These are phyloP conservation scores for Oncopodura yosiiana DNA, from an alignment of 1,140 invertebrate species.

Conservation along the genomic window DNA sequence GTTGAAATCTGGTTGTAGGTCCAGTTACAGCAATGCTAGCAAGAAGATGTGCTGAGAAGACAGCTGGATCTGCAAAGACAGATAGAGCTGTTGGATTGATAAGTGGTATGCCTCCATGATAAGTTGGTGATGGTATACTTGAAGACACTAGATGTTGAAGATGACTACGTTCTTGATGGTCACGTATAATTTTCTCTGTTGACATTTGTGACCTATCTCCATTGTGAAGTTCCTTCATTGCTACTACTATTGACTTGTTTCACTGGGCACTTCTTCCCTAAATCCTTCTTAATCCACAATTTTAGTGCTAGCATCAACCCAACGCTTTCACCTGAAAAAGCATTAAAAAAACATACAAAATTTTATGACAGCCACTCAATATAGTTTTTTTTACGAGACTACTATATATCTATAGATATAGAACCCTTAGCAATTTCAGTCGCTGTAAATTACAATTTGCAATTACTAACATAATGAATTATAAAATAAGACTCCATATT, in stretches of 20 bases:
- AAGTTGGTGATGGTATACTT: conserved; percentile 22
- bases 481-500: too few relatives aligned
- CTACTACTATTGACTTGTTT: neutral
- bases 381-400: too few relatives aligned
- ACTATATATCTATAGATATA: too few relatives aligned
- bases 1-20: conserved; percentile 23
- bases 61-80: conserved; percentile 14
- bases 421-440: too few relatives aligned
- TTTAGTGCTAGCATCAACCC: conserved; percentile 14
- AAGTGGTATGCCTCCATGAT: conserved; percentile 4
- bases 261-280: neutral
- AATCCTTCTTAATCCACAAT: too few relatives aligned
- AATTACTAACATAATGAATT: too few relatives aligned
- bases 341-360: neutral
- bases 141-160: conserved; percentile 29
- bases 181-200: conserved; percentile 10
- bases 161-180: conserved; percentile 20
- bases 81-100: conserved; percentile 14
- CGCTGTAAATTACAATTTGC: too few relatives aligned
- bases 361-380: too few relatives aligned
- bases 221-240: conserved; percentile 27
- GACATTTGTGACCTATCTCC: conserved; percentile 15
- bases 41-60: conserved; percentile 27
- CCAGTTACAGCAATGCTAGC: conserved; percentile 27
- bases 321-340: conserved; percentile 7